Conservation (phyloP, 1,140 invertebrate genomes). For the Plectrocnemia conspersa region DNA sequence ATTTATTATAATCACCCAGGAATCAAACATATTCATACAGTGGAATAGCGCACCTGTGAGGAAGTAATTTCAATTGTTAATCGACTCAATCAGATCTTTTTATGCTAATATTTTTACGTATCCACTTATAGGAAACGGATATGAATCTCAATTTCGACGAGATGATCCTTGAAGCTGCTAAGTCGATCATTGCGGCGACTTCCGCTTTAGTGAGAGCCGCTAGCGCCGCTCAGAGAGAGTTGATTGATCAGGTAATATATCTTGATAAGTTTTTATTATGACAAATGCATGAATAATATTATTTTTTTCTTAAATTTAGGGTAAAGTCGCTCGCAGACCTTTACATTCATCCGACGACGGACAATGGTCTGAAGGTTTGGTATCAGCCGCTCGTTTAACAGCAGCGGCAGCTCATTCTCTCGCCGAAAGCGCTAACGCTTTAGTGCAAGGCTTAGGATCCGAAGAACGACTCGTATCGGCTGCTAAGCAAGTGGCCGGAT, state of each 20-base stretch:
- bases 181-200: conserved; percentile 95
- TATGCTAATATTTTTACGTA: neutral
- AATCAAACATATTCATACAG: conserved; percentile 99
- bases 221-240: conserved; percentile 89
- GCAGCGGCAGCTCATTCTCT: conserved; percentile 96
- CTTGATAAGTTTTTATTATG: conserved; percentile 11
- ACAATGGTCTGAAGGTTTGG: conserved; percentile 97
- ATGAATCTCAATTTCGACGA: conserved; percentile 96
- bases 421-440: conserved; percentile 93
- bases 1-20: conserved; percentile 78
- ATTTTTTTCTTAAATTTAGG: conserved; percentile 39
- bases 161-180: conserved; percentile 97
- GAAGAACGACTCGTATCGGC: conserved; percentile 96
- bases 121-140: conserved; percentile 69
- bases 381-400: conserved; percentile 91
- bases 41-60: conserved; percentile 37
- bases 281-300: conserved; percentile 8
- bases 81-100: no score
- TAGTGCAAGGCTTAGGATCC: conserved; percentile 90
- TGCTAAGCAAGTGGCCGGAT: conserved; percentile 95
- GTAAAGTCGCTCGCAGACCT: conserved; percentile 75
- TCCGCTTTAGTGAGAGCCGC: conserved; percentile 95
- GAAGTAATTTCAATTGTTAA: no score
- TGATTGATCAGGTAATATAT: conserved; percentile 73
- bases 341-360: conserved; percentile 87